Base-by-base conservation (phyloP, 2,113 vertebrate species). In the Pedetes capensis region DNA sequence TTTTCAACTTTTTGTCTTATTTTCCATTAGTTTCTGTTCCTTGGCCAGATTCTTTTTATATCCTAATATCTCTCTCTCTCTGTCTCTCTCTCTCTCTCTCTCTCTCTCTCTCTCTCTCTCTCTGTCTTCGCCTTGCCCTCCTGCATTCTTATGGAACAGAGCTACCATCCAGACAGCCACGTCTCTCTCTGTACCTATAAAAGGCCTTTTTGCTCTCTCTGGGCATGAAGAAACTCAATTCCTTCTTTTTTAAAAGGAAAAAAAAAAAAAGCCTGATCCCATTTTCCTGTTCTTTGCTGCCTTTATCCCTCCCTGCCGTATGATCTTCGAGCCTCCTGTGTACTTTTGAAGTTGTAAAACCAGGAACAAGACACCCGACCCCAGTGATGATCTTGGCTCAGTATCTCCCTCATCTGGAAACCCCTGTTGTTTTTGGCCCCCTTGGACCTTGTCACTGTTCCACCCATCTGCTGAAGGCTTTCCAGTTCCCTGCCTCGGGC, bases 301-400 rank as follows among this genome's bases (percentile, higher is more conserved):
- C 63, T 57, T 61, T 42, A 72, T 63, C 32, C 53, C 44, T 85
- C 32, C 44, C 85, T 84, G 74, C 39, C 11, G 20, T 37, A 71
- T 22, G 59, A 69, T 87, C 80, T 82, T 71, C 7, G 37, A 75
- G 32, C 72, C 63, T 66, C 76, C 10, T 18, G 37, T n/a, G 44
- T 78, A 85, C 68, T 71, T 91, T 79, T 88, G 53, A 91, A 51
- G 63, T 42, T 93, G 64, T 79, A 97, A 96, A 78, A 76, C 57
- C 57, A 51, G 87, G 82, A 92, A 74, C 37, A 53, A 83, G 79
- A 74, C n/a, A 37, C 87, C 88, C 74, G 79, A 39, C 71, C 55
- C 72, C 47, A 32, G 75, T 68, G 90, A 68, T n/a, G 96, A 79
- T 72, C 59, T 93, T 93, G 87, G 92, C 89, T 72, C 27, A 44